Evolutionary conservation across 1,140 invertebrate species (phyloP), one percentile per base, ranked within the genome.

Genomic region (Drosophila elegans): DNA sequence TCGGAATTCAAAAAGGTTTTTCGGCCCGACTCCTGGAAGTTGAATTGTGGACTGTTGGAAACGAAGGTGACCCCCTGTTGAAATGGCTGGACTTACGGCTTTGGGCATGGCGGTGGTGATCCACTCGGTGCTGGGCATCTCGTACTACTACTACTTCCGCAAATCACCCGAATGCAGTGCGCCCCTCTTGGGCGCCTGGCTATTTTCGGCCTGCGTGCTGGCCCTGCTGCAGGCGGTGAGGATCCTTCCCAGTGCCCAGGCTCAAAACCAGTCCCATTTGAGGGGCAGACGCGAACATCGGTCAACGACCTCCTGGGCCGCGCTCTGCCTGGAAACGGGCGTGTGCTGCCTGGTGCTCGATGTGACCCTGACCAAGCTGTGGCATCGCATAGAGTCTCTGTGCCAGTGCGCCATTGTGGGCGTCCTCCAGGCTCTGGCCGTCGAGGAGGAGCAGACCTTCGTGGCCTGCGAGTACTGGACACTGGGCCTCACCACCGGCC

Each of bases 91-190:
- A 11, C 48, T 86, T 6, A 48, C 59, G 27, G 74, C 82, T 5
- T 11, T 86, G 38, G 27, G 51, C 46, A 60, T 82, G 34, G 82
- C 83, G 9, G 56, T 86, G 25, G 2, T 88, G n/a, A 27, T 88
- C 4, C 74, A 88, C 27, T 72, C 78, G 39, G 78, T 88, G 9
- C 55, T 86, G 69, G 82, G 83, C n/a, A 44, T 82, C 21, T 86
- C 82, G 11, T 86, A 86, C 48, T 86, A 86, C 25, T 75, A 88
- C 52, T 88, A 76, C 41, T 79, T 69, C 16, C 71, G 71, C n/a
- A 56, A 48, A 32, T 45, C 71, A 0, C 55, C 83, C 13, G 51
- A 51, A 13, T 73, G 78, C 10, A 54, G 66, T 10, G 66, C 71
- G 3, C 76, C 82, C 2, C 46, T 79, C 0, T 10, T 86, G 21